phyloP scores from a whole-genome alignment of 2,113 vertebrate species.

The Poeciliopsis turrubarensis region DNA sequence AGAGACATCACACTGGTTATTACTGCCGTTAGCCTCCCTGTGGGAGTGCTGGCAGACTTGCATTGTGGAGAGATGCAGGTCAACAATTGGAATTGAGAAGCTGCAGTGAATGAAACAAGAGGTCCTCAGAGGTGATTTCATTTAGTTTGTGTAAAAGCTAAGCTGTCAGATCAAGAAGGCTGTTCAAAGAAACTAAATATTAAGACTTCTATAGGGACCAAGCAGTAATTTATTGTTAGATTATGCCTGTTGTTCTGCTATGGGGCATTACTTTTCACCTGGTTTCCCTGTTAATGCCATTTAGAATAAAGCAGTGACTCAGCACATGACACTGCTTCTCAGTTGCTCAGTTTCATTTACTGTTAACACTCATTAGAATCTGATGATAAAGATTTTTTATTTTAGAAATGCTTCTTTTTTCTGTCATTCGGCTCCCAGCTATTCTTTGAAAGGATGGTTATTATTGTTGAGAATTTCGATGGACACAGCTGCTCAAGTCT shows the following conservation, averaged over 20 bases:
- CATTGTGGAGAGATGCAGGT: slow-evolving; percentile 10
- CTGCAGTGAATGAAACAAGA: not conserved
- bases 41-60: slow-evolving; percentile 17
- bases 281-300: too few species aligned
- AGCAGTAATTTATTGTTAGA: not conserved
- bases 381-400: not conserved
- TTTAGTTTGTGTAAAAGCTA: not conserved
- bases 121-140: not conserved
- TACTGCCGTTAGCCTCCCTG: not conserved
- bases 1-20: slow-evolving; percentile 16
- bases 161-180: not conserved
- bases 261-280: too few species aligned
- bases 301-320: too few species aligned
- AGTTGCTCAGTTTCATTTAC: not conserved
- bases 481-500: not conserved
- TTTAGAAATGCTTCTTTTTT: not conserved
- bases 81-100: slow-evolving; percentile 14
- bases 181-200: not conserved
- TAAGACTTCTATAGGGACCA: not conserved
- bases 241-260: not conserved
- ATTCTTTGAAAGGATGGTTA: not conserved
- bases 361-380: not conserved
- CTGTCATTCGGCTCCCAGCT: not conserved
- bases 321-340: not conserved
- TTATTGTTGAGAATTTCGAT: not conserved